Percentiles rank a stretch among this genome's conserved stretches.
Conservation (phyloP, 2,888 invertebrate genomes). For the Trissolcus japonicus region DNA sequence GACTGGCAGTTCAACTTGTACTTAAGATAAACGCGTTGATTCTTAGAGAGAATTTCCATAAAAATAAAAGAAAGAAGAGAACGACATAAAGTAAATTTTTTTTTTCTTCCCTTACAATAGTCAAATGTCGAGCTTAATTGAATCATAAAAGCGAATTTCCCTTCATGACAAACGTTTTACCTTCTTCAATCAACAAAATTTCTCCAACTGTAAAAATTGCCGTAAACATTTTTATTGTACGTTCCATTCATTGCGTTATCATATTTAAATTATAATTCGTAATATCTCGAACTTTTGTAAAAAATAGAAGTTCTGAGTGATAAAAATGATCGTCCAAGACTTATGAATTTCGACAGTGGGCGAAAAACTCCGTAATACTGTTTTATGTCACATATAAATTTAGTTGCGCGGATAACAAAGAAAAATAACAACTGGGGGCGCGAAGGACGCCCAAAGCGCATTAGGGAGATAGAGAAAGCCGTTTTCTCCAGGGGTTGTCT, state of each 20-base stretch:
- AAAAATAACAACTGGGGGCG: constrained; percentile 3
- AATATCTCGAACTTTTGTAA: neutral
- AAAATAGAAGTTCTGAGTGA: neutral
- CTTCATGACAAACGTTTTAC: no score
- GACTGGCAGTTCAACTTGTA: neutral
- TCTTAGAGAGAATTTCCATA: neutral
- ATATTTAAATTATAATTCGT: neutral
- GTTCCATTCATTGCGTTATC: neutral
- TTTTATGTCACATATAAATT: constrained; percentile 7
- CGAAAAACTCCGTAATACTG: neutral
- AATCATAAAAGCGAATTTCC: no score
- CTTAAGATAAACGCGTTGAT: constrained; percentile 2
- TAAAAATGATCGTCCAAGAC: neutral
- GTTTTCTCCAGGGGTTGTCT: neutral
- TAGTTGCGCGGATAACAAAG: constrained; percentile 3
- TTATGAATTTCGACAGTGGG: neutral
- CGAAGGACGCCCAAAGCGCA: neutral
- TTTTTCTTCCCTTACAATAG: neutral
- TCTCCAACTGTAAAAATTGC: constrained; percentile 2
- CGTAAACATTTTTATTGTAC: neutral
- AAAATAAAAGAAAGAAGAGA: constrained; percentile 3
- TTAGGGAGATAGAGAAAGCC: constrained; percentile 2
- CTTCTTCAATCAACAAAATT: no score
- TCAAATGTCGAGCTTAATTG: neutral
- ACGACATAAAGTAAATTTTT: neutral